These are phyloP conservation scores for Lophius americanus DNA, from an alignment of 2,797 vertebrate species.

Conservation along the genomic window DNA sequence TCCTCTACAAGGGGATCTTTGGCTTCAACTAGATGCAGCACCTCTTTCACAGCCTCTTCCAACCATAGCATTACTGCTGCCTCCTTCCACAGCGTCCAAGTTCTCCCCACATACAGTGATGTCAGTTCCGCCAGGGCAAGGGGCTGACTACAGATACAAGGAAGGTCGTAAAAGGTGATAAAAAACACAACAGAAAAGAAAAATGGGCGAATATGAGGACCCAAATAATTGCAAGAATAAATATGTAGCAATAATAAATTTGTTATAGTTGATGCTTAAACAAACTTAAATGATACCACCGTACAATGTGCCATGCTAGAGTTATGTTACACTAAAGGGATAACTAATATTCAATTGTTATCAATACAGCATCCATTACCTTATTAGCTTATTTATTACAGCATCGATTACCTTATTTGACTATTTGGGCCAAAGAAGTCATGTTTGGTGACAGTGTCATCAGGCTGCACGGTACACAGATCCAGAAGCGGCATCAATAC, in stretches of 20 bases:
- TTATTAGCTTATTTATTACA: conserved; percentile 82
- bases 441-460: conserved; percentile 85
- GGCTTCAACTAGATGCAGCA: conserved; percentile 84
- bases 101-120: conserved; percentile 89
- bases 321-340: background rate
- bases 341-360: background rate
- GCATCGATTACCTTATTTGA: conserved; percentile 86
- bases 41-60: conserved; percentile 87
- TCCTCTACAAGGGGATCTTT: conserved; percentile 86
- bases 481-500: conserved; percentile 93
- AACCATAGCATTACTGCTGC: conserved; percentile 90
- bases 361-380: conserved; percentile 75
- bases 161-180: background rate
- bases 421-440: conserved; percentile 91
- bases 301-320: background rate
- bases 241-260: background rate
- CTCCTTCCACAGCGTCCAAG: conserved; percentile 90
- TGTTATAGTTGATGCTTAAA: background rate
- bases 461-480: conserved; percentile 89
- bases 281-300: background rate
- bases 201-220: background rate
- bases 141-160: conserved; percentile 81
- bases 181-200: background rate
- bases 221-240: background rate
- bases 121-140: conserved; percentile 90